Percentiles rank a stretch among this genome's conserved stretches.
These are phyloP conservation scores for Xestia ashworthii DNA, from an alignment of 2,888 invertebrate genomes.

Conservation along the genomic window DNA sequence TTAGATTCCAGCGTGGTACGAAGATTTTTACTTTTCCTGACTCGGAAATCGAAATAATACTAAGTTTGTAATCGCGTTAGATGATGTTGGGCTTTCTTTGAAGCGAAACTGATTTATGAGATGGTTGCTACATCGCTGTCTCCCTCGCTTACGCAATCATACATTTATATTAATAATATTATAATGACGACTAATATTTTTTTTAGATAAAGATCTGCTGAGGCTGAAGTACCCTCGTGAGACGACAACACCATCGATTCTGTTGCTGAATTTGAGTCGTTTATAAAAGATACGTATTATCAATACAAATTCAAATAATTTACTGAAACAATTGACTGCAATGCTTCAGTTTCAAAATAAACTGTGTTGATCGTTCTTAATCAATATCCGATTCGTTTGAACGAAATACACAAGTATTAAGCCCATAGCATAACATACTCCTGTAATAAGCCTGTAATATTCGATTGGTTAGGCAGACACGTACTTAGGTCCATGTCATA, in stretches of 20 bases:
- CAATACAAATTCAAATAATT: background rate
- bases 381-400: background rate
- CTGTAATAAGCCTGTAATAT: background rate
- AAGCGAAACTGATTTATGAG: no score
- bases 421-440: background rate
- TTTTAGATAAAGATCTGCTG: no score
- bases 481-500: no score
- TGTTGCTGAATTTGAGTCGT: background rate
- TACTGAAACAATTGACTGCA: background rate
- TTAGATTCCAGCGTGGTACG: background rate
- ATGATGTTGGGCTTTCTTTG: no score
- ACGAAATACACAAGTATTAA: background rate
- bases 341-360: background rate
- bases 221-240: no score
- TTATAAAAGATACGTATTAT: background rate
- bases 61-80: background rate
- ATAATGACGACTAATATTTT: no score
- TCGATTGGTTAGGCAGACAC: background rate
- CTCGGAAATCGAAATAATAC: background rate
- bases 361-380: background rate
- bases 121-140: no score
- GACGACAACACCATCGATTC: no score
- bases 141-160: no score
- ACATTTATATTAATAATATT: no score
- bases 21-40: background rate